phyloP scores from a whole-genome alignment of 2,888 invertebrate species.

The Pollenia labialis region DNA sequence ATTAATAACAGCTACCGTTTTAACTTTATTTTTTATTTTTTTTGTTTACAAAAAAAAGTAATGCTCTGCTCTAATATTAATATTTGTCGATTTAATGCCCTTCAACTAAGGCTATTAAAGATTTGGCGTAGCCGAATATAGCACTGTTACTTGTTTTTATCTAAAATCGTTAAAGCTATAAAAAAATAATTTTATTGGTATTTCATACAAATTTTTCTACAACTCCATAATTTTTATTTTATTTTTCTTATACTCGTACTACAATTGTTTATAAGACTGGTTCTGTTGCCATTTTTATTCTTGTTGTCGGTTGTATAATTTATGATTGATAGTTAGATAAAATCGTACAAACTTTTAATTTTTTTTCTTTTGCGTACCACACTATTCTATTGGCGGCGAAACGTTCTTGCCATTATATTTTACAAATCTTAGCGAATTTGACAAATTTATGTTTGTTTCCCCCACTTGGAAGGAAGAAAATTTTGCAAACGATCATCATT shows the following conservation, averaged over 20 bases:
- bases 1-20: no score
- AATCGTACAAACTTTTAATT: constrained; percentile 62
- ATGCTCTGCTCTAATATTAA: no score
- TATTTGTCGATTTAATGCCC: no score
- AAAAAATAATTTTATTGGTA: constrained; percentile 34
- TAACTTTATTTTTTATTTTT: no score
- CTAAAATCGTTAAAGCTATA: constrained; percentile 17
- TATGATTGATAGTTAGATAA: constrained; percentile 73
- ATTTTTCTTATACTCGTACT: constrained; percentile 11
- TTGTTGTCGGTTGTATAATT: constrained; percentile 57
- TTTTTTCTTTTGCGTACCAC: constrained; percentile 15
- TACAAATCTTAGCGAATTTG: constrained; percentile 74
- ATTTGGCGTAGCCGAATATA: no score
- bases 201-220: constrained; percentile 19
- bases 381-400: constrained; percentile 44
- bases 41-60: no score
- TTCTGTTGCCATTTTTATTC: constrained; percentile 27
- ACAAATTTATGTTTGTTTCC: constrained; percentile 82
- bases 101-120: no score
- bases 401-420: constrained; percentile 51
- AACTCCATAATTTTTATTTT: constrained; percentile 44
- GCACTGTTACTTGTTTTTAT: neutral
- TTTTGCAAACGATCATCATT: constrained; percentile 80
- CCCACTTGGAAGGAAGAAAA: constrained; percentile 55
- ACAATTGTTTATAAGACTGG: constrained; percentile 14